These are phyloP conservation scores for Diglossa cyanea DNA, from an alignment of 2,797 vertebrate species.

Conservation along the genomic window DNA sequence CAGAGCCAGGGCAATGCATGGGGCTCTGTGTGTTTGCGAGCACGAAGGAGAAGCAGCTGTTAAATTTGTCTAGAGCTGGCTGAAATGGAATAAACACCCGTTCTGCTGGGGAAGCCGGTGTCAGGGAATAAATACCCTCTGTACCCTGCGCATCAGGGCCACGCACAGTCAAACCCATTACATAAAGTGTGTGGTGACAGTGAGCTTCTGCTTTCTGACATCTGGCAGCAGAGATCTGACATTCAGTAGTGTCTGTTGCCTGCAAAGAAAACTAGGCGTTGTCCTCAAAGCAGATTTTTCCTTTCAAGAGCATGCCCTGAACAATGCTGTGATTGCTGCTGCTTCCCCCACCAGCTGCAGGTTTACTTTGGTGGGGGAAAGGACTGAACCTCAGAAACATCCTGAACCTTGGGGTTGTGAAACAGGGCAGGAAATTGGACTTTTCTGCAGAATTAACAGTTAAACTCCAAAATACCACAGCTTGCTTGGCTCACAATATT, in stretches of 20 bases:
- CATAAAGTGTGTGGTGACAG: not conserved
- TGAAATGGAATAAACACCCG: rapidly evolving
- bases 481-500: slow-evolving; percentile 1
- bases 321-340: not conserved
- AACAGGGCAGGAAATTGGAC: slow-evolving; percentile 14
- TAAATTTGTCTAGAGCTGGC: not conserved
- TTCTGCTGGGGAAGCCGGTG: not conserved
- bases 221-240: not conserved
- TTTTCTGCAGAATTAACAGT: not conserved
- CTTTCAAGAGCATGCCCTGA: not conserved
- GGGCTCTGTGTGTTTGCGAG: rapidly evolving
- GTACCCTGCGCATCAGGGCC: rapidly evolving
- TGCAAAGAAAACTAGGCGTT: not conserved
- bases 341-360: not conserved
- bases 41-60: not conserved
- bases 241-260: not conserved
- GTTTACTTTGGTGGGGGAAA: not conserved
- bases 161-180: not conserved
- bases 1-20: rapidly evolving
- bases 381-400: not conserved
- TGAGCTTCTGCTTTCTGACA: not conserved
- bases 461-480: slow-evolving; percentile 18
- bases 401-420: not conserved
- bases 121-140: not conserved
- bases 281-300: not conserved